phyloP scores from a whole-genome alignment of 2,113 vertebrate genomes.

The Aythya baeri region DNA sequence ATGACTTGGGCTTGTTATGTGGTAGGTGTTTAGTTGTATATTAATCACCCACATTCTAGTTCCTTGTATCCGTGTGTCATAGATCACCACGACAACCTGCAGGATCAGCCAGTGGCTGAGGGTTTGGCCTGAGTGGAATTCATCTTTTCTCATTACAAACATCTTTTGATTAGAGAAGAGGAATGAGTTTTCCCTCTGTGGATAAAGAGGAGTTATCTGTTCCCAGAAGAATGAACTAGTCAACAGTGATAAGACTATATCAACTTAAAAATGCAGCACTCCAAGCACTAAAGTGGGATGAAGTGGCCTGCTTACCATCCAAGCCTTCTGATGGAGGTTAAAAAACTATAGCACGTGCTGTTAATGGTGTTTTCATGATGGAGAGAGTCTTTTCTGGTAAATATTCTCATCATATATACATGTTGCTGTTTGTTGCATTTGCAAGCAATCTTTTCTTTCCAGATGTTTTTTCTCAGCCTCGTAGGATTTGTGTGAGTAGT shows the following conservation, averaged over 20 bases:
- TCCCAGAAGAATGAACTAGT: neutral
- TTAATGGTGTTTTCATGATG: neutral
- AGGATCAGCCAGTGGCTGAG: neutral
- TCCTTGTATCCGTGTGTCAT: neutral
- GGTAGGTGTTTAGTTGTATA: neutral
- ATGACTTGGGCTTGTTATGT: neutral
- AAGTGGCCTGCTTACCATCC: neutral
- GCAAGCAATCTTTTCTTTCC: constrained; percentile 16
- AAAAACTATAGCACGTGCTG: neutral
- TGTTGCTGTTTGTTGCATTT: neutral
- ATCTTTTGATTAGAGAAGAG: neutral
- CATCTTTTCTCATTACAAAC: neutral
- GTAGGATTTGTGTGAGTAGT: neutral
- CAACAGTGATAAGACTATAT: neutral
- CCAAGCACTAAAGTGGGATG: neutral
- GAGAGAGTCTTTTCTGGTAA: neutral
- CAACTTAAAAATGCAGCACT: neutral
- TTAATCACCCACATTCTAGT: neutral
- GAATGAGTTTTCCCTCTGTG: neutral
- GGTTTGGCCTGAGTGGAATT: neutral
- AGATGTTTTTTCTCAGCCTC: neutral
- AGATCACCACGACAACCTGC: neutral
- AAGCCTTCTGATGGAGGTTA: neutral
- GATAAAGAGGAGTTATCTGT: neutral
- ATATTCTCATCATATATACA: neutral